Base-by-base conservation (phyloP, 2,888 invertebrate species). In the Dicroscelio sp. region DNA sequence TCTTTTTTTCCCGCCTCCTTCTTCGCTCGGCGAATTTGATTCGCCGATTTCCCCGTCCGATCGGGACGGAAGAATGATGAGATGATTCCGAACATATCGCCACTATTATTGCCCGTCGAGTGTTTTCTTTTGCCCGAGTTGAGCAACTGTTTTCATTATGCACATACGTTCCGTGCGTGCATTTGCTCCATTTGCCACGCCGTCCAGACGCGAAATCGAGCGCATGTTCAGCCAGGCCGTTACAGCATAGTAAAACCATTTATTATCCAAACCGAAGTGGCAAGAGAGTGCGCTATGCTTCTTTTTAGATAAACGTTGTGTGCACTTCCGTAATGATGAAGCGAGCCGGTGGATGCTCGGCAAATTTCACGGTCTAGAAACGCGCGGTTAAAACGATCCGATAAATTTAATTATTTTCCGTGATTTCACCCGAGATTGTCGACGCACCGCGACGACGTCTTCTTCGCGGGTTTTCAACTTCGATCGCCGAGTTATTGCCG, bases 351-450 rank as follows among this genome's bases (percentile, higher is more conserved):
- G 78, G 88, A 88, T 82, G 88, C 89, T 91, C 87, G 87, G 82
- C 75, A 85, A 90, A 92, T 92, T 92, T 92, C 91, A 92, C 91
- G 91, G 71, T 92, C 89, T 92, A 92, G 84, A 91, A 91, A 91
- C 87, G 84, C 60, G 79, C 69, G 80, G 73, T 83, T 83, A 84
- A 84, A 87, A 35, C 88, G 86, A 86, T 86, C 86, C 91, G 91
- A 91, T 91, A 91, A 88, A 91, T 79, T 89, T 86, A 88, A 91
- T 91, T 91, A 88, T 88, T 91, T 91, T 73, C 88, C 84, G 84
- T 83, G 91, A 91, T 91, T 91, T 86, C 86, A 86, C 88, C 73
- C 23, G 69, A 83, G 91, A 88, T 88, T 91, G 83, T 79, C 83
- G 73, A 80, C 78, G 65, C 65, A 78, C 48, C 69, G 76, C 71